Evolutionary conservation across 1,140 invertebrate species (phyloP).

Genomic region (Eufriesea mexicana): DNA sequence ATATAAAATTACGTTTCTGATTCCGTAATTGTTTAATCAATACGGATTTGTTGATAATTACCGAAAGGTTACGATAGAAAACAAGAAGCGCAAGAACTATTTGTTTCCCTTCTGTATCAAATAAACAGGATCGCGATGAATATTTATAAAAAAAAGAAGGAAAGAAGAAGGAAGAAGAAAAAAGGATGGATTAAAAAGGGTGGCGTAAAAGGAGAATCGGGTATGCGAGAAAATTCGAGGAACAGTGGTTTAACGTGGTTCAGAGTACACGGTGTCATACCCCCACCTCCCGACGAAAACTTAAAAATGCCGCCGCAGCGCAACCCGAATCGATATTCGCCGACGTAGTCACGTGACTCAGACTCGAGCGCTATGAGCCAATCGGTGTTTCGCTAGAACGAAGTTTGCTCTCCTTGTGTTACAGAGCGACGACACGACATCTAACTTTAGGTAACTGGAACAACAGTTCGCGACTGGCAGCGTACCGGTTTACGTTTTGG

Average conservation of each 20-base stretch:
- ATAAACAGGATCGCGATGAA: background rate
- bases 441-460: conserved; percentile 72
- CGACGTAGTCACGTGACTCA: conserved; percentile 84
- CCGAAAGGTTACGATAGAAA: background rate
- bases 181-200: too few relatives aligned
- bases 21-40: too few relatives aligned
- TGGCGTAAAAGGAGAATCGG: conserved; percentile 13
- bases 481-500: conserved; percentile 69
- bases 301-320: conserved; percentile 90
- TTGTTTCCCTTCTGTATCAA: background rate
- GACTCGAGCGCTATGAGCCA: conserved; percentile 80
- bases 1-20: background rate
- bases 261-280: conserved; percentile 62
- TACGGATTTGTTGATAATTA: background rate
- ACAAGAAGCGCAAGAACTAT: background rate
- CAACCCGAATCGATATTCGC: conserved; percentile 88
- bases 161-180: background rate
- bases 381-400: conserved; percentile 53
- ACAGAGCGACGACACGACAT: conserved; percentile 74
- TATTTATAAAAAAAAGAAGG: background rate
- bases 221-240: conserved; percentile 17
- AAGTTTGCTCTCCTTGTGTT: conserved; percentile 55
- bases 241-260: conserved; percentile 73
- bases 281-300: conserved; percentile 81
- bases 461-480: conserved; percentile 79